Percentiles rank a stretch among this genome's conserved stretches.
Evolutionary conservation across 2,888 invertebrate genomes (phyloP).

Genomic region (Lutraria lutraria): DNA sequence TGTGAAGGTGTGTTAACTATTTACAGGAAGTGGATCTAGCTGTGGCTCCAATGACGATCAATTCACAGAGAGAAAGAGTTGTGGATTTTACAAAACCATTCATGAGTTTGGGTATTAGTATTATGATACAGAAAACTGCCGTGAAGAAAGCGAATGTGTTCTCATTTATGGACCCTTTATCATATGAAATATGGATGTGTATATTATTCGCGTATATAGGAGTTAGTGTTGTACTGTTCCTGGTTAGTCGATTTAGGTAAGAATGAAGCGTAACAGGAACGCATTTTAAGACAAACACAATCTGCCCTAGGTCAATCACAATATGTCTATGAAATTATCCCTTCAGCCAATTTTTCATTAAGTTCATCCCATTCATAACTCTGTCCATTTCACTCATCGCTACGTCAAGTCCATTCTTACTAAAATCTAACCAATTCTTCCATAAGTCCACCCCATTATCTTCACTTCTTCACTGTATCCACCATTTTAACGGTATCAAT

Average conservation of each 20-base stretch:
- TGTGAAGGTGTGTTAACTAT: neutral
- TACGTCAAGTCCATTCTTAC: too few species aligned
- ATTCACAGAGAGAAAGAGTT: conserved; percentile 95
- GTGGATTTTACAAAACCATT: conserved; percentile 99
- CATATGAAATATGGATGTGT: conserved; percentile 98
- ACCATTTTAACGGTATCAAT: too few species aligned
- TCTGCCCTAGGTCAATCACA: too few species aligned
- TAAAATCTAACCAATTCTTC: too few species aligned
- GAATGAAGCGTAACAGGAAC: neutral
- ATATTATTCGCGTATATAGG: conserved; percentile 96
- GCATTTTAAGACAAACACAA: too few species aligned
- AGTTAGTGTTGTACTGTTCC: conserved; percentile 98
- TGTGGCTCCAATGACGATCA: conserved; percentile 97
- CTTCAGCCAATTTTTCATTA: too few species aligned
- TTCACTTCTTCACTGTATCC: too few species aligned
- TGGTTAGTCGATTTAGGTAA: conserved; percentile 94
- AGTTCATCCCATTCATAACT: too few species aligned
- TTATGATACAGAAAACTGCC: conserved; percentile 96
- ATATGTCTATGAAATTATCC: too few species aligned
- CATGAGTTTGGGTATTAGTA: conserved; percentile 97
- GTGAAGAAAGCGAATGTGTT: conserved; percentile 97
- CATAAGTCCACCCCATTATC: too few species aligned
- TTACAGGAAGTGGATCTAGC: conserved; percentile 95
- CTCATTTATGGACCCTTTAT: conserved; percentile 98
- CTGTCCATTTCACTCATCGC: too few species aligned